Evolutionary conservation across 2,797 vertebrate species (phyloP).

Genomic region (Falco rusticolus): DNA sequence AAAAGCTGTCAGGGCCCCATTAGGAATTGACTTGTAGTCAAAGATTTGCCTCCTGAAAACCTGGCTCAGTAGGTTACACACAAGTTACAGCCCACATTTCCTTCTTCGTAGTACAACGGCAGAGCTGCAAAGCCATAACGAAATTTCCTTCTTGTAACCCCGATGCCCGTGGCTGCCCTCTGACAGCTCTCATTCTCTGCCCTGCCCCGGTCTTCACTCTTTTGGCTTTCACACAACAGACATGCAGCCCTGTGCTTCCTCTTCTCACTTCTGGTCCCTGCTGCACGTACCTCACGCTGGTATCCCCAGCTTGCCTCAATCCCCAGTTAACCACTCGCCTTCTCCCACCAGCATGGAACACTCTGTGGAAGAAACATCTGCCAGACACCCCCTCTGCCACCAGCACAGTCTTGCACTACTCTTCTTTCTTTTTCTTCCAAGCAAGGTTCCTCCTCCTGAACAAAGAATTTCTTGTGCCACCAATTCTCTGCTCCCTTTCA

Average conservation of each 20-base stretch:
- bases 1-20: neutral
- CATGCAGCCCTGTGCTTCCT: neutral
- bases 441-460: neutral
- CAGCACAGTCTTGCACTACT: neutral
- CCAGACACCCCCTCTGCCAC: neutral
- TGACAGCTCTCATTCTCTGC: neutral
- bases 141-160: neutral
- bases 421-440: neutral
- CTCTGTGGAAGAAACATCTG: neutral
- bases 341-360: neutral
- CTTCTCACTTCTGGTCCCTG: neutral
- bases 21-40: neutral
- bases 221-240: neutral
- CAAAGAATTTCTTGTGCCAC: neutral
- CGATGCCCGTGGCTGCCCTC: neutral
- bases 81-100: neutral
- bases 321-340: neutral
- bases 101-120: fast-evolving
- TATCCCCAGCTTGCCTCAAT: neutral
- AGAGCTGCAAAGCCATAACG: neutral
- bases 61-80: neutral
- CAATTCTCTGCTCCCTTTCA: neutral
- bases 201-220: neutral
- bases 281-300: neutral
- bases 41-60: neutral